Percentiles rank a stretch among this genome's conserved stretches.
These are phyloP conservation scores for Phalloptychus januarius DNA, from an alignment of 2,797 vertebrate species.

Conservation along the genomic window DNA sequence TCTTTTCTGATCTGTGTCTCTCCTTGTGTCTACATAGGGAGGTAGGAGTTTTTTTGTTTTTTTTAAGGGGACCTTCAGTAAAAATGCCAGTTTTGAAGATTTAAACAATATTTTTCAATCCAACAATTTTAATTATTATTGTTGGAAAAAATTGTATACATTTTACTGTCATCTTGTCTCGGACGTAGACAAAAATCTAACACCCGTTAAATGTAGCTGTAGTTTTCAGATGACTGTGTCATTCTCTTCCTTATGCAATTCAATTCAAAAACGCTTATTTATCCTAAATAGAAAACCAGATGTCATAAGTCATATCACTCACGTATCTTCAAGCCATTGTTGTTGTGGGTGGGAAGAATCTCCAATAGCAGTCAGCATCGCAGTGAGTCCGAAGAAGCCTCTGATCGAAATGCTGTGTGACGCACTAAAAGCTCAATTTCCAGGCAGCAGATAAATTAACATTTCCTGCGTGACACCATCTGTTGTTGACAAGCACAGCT, in stretches of 20 bases:
- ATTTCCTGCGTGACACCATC: too few species aligned
- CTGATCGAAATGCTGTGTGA: neutral
- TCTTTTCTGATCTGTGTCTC: constrained; percentile 39
- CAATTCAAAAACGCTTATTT: too few species aligned
- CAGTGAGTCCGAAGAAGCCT: too few species aligned
- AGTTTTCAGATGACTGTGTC: neutral
- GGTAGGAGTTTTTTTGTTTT: neutral
- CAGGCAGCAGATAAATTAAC: neutral
- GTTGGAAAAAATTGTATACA: neutral
- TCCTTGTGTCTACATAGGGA: neutral
- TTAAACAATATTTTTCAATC: neutral
- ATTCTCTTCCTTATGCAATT: neutral
- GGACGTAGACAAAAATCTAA: neutral
- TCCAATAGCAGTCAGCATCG: neutral
- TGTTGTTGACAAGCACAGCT: neutral
- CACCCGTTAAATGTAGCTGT: neutral
- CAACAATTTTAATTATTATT: neutral
- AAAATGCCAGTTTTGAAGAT: neutral
- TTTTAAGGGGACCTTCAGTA: neutral
- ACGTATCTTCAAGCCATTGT: too few species aligned
- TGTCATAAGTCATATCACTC: too few species aligned
- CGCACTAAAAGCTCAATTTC: neutral
- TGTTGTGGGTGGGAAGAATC: neutral
- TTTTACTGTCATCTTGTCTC: neutral
- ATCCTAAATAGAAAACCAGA: too few species aligned